Evolutionary conservation across 2,888 invertebrate genomes (phyloP), one percentile per base, ranked within the genome.

Genomic region (Nemotelus pantherinus): DNA sequence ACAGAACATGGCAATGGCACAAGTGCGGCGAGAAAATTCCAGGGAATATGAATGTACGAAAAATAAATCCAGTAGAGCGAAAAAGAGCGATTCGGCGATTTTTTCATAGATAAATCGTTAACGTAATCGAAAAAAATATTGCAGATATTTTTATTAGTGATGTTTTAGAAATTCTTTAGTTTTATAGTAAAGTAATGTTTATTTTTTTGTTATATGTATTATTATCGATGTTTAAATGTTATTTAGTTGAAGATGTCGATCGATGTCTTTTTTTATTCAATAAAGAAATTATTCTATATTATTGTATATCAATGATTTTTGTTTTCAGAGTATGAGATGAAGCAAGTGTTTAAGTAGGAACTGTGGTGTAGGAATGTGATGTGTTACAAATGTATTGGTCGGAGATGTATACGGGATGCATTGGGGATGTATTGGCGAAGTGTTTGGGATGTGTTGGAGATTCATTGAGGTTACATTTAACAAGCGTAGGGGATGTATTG

Each of bases 141-240:
- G 53, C 47, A 65, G 41, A 65, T 65, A 45, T 65, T 65, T 47
- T 63, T 45, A 41, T 45, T 68, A 68, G 50, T 68, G 53, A 53
- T 68, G 41, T 48, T 68, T 44, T 7, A 9, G 50, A 39, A n/a
- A 39, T 58, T 39, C 7, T 39, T 48, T 48, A 68, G 68, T 9
- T 43, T 25, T 47, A 25, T 50, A 43, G 4, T 25, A 63, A 48
- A 67, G 50, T 41, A 48, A 48, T 50, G 6, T 67, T 67, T 48
- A 5, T 67, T 67, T 67, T 67, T 50, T 67, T 67, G 50, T 70
- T 53, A 43, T 70, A 55, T 70, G 70, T 7, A 7, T 39, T 68
- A 43, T 68, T 68, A 70, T 70, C 50, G 43, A 41, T 70, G 55
- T 70, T 53, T 53, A 70, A 70, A 55, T 55, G 55, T 70, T 68